Base-by-base conservation (phyloP, 2,888 invertebrate genomes). In the Chrysodeixis includens region DNA sequence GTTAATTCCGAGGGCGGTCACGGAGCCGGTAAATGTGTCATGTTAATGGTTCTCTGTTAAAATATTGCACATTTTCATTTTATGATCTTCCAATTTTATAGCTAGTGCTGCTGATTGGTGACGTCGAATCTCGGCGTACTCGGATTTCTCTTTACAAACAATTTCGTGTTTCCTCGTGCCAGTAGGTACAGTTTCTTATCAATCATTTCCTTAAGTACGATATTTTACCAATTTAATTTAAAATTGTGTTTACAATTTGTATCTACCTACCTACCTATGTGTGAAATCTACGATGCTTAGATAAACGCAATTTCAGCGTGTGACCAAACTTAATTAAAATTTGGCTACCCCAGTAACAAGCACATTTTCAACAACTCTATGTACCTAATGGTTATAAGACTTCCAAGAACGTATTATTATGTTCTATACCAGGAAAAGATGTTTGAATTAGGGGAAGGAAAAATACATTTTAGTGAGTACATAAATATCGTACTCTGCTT, bases 1-100 rank as follows among this genome's bases (percentile, higher is more conserved):
- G 88, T 88, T 89, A 88, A 88, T 89, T 87, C 83, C 72, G 68
- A 76, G 83, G 82, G 83, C 81, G 85, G 88, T 83, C 83, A 83
- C 81, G 81, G 75, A 81, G 79, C 83, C 86, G 86, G 89, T 88
- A 87, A 89, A 89, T 89, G 88, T 90, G 91, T 90, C 90, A 90
- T 90, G 88, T 88, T 92, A 92, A 92, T 91, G 80, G 84, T 69
- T 67, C 75, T 69, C 79, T 74, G 82, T 85, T 91, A 85, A 91
- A 89, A 89, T 90, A 92, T 88, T 78, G 83, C 86, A 81, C 84
- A 76, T 83, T 87, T 83, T 83, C 84, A 86, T 88, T 90, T 89
- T 89, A 90, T 89, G 88, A 86, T 84, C 85, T 86, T 84, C 84
- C 87, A 85, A 88, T 90, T 90, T 89, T 87, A 90, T 87, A 76